Conservation (phyloP, 2,888 invertebrate species). For the Dysmachus trigonus region DNA sequence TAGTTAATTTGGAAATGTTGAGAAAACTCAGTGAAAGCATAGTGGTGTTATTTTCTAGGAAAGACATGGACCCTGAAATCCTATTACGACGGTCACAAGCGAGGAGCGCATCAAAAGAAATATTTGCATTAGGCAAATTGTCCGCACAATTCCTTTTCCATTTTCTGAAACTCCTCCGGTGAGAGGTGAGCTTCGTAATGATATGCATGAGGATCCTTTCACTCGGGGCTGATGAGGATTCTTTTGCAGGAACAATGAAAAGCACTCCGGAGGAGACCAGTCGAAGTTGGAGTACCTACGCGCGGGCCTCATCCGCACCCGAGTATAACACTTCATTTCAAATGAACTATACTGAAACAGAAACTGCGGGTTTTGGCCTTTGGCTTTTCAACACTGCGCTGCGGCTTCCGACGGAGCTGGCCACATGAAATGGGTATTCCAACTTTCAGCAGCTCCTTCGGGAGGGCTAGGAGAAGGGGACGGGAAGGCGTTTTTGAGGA, state of each 20-base stretch:
- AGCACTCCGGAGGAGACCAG: neutral
- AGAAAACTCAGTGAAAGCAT: neutral
- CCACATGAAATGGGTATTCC: neutral
- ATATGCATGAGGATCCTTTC: neutral
- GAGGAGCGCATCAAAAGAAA: neutral
- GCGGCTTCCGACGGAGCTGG: neutral
- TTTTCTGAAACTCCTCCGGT: neutral
- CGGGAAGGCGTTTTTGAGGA: too few species aligned
- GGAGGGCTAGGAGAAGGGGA: neutral
- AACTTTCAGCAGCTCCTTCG: neutral
- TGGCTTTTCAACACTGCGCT: neutral
- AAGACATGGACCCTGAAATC: neutral
- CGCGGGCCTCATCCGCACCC: neutral
- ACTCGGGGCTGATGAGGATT: neutral
- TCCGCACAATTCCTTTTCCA: neutral
- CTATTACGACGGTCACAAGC: neutral
- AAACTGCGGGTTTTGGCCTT: neutral
- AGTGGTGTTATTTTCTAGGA: neutral
- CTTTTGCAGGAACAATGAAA: neutral
- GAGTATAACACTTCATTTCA: neutral
- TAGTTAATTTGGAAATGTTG: neutral
- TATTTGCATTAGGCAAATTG: neutral
- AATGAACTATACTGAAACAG: neutral
- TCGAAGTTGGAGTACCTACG: neutral
- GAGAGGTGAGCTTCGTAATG: neutral